Evolutionary conservation across 2,888 invertebrate genomes (phyloP).

Genomic region (Molorchus minor): DNA sequence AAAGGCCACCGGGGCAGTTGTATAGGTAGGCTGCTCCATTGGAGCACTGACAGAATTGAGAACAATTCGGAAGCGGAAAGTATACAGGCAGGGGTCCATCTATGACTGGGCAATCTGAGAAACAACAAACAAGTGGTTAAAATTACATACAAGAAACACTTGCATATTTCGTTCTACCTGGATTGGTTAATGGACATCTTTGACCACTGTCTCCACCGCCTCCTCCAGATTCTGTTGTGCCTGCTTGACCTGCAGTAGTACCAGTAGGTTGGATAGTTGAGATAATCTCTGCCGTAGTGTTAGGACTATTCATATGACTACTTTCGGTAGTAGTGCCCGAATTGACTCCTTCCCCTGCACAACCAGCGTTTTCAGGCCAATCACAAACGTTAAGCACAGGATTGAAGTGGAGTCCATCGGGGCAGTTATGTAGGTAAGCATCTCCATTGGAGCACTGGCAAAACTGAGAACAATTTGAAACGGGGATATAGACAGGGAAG

Average conservation of each 20-base stretch:
- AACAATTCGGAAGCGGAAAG: slow-evolving; percentile 28
- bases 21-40: slow-evolving; percentile 30
- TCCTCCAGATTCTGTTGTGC: neutral
- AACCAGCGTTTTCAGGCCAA: slow-evolving; percentile 38
- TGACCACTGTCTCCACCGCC: neutral
- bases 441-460: slow-evolving; percentile 35
- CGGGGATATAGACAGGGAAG: slow-evolving; percentile 28
- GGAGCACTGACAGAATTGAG: slow-evolving; percentile 37
- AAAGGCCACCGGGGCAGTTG: slow-evolving; percentile 31
- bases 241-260: neutral
- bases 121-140: too few species aligned
- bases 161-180: too few species aligned
- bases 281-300: neutral
- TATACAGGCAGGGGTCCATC: slow-evolving; percentile 32
- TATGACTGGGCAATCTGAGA: slow-evolving; percentile 26
- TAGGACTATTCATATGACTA: neutral
- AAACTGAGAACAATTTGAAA: slow-evolving; percentile 35
- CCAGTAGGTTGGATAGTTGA: too few species aligned
- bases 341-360: slow-evolving; percentile 11
- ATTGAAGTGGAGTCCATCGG: slow-evolving; percentile 37
- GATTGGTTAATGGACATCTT: neutral
- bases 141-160: too few species aligned
- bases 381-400: slow-evolving; percentile 33
- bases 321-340: slow-evolving; percentile 3
- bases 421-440: slow-evolving; percentile 30